A percentile compares a stretch with the other conserved stretches of the same genome.
phyloP scores from a whole-genome alignment of 2,113 vertebrate genomes.

The Cephalopholis sonnerati region DNA sequence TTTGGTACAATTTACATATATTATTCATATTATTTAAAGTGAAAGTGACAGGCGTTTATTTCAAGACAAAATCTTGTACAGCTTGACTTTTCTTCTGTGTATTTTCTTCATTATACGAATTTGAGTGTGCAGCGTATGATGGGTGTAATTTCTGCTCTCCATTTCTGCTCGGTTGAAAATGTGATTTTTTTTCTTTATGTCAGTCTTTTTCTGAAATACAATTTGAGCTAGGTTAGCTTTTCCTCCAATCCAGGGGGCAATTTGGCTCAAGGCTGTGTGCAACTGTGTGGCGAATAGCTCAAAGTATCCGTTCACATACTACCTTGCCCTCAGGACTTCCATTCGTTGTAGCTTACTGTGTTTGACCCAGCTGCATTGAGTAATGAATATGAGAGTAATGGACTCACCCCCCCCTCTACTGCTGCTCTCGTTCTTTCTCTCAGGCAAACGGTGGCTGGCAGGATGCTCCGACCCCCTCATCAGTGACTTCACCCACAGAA shows the following conservation, averaged over 20 bases:
- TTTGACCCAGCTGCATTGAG: conserved; percentile 24
- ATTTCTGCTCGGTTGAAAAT: conserved; percentile 49
- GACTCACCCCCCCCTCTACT: background rate
- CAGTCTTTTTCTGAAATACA: conserved; percentile 40
- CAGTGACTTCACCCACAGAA: conserved; percentile 99
- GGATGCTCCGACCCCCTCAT: conserved; percentile 97
- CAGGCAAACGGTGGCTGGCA: conserved; percentile 99
- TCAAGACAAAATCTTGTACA: conserved; percentile 23
- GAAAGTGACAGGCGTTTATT: conserved; percentile 57
- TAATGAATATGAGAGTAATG: conserved; percentile 39
- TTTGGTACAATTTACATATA: conserved; percentile 71
- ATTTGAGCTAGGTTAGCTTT: conserved; percentile 24
- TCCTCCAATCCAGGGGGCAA: conserved; percentile 7
- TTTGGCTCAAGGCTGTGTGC: conserved; percentile 46
- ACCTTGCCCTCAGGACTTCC: conserved; percentile 49
- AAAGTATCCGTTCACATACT: conserved; percentile 24
- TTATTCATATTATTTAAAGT: conserved; percentile 64
- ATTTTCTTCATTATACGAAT: conserved; percentile 53
- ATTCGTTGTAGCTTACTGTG: conserved; percentile 21
- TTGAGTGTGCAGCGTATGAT: conserved; percentile 21
- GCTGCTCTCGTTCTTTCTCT: conserved; percentile 1
- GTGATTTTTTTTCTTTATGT: conserved; percentile 37
- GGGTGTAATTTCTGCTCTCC: conserved; percentile 30
- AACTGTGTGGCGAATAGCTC: background rate
- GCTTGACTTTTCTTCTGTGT: conserved; percentile 28